Conservation (phyloP, 2,113 vertebrate species). For the Leptobrachium ailaonicum region DNA sequence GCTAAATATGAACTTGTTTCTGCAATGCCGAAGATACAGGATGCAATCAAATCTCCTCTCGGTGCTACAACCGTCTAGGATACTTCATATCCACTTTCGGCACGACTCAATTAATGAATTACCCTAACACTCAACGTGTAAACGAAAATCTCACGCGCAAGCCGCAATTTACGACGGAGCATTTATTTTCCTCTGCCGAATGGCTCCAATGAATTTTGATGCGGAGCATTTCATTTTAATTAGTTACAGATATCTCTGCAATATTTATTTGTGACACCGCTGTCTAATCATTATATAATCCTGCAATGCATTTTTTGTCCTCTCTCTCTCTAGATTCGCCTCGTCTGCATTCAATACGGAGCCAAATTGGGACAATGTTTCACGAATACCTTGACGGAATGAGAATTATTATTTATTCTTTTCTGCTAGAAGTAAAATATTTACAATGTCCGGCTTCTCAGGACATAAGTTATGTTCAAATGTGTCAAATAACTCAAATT, state of each 20-base stretch:
- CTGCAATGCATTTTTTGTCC: constrained; percentile 4
- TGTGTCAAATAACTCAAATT: no score
- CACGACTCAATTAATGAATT: constrained; percentile 32
- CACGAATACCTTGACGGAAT: background rate
- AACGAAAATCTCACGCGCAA: background rate
- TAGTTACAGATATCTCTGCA: constrained; percentile 18
- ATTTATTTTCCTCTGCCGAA: constrained; percentile 25
- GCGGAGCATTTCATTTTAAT: constrained; percentile 32
- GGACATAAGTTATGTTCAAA: no score
- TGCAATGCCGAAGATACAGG: constrained; percentile 45
- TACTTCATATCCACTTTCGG: constrained; percentile 41
- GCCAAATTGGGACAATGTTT: background rate
- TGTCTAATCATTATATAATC: constrained; percentile 6
- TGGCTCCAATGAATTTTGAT: constrained; percentile 34
- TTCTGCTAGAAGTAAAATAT: background rate
- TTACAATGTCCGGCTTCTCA: background rate
- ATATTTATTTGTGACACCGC: constrained; percentile 9
- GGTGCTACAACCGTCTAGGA: constrained; percentile 44
- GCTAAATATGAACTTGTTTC: constrained; percentile 53
- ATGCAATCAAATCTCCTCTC: constrained; percentile 48
- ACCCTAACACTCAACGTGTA: constrained; percentile 20
- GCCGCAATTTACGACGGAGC: constrained; percentile 16
- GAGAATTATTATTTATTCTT: background rate
- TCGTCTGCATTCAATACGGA: background rate
- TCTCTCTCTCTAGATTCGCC: background rate